Evolutionary conservation across 2,113 vertebrate species (phyloP), one percentile per base, ranked within the genome.

Genomic region (Panurus biarmicus): DNA sequence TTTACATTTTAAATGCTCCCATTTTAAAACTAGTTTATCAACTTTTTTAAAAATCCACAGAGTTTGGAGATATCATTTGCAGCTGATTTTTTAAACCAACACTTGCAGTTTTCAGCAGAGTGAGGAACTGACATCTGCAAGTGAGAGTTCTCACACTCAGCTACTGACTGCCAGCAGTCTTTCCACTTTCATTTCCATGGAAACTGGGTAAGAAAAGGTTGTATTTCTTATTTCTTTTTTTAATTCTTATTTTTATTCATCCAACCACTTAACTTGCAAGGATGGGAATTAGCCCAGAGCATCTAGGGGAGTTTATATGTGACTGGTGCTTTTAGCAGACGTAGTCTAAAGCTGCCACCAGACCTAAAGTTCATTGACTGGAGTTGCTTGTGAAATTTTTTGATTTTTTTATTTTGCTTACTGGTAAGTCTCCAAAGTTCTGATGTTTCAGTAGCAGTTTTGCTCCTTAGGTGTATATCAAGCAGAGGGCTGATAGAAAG

Each of bases 131-230:
- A 96, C 93, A 95, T 91, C 79, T 95, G 85, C 85, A 90, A 96
- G 92, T 14, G 44, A 96, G 84, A 95, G 84, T 94, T 97, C 90
- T 97, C 90, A 95, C 92, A 92, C 51, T 95, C 69, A 35, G 51
- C 42, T 75, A 90, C 73, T 92, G 70, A 85, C 79, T 96, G 93
- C 89, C 94, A 97, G 66, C 88, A 88, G 89, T 76, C 81, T 96
- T 93, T 96, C 92, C 87, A 90, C 71, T 95, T 86, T 66, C 86
- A 97, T 97, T 97, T 96, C 96, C 97, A 97, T 97, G 96, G 96
- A 96, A 97, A 97, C 96, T 77, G 70, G 50, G 89, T 77, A 89
- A 93, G 38, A 38, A 95, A 95, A 94, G 54, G 94, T 75, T 60
- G 40, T 56, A 24, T 12, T 64, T 50, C 19, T 60, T 17, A 12